Conservation (phyloP, 2,888 invertebrate genomes). For the Mechanitis mazaeus region DNA sequence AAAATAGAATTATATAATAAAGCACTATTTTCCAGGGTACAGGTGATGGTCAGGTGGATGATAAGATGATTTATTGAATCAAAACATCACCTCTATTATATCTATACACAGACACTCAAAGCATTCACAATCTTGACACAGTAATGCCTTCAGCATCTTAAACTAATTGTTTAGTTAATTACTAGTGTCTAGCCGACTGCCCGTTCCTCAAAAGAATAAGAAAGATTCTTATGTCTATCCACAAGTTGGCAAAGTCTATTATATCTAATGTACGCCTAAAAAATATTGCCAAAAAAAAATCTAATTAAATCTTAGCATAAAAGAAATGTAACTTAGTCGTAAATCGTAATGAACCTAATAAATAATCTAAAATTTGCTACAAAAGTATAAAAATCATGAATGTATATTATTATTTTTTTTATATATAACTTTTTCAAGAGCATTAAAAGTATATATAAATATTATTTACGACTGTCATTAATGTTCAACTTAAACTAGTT, state of each 20-base stretch:
- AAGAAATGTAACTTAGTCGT: too few species aligned
- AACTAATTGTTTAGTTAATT: slow-evolving; percentile 8
- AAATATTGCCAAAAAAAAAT: slow-evolving; percentile 19
- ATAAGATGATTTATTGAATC: background rate
- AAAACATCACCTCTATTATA: slow-evolving; percentile 20
- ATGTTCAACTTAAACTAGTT: slow-evolving; percentile 13
- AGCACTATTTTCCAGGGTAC: too few species aligned
- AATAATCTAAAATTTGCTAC: too few species aligned
- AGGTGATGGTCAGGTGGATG: too few species aligned
- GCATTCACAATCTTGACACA: slow-evolving; percentile 26
- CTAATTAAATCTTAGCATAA: slow-evolving; percentile 1
- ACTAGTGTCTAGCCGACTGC: slow-evolving; percentile 20
- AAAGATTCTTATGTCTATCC: slow-evolving; percentile 19
- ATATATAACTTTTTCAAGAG: too few species aligned
- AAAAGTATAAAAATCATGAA: too few species aligned
- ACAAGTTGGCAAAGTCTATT: slow-evolving; percentile 19
- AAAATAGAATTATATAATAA: slow-evolving; percentile 25
- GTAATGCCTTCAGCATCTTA: slow-evolving; percentile 28
- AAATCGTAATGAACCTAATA: too few species aligned
- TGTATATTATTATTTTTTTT: too few species aligned
- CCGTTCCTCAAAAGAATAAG: slow-evolving; percentile 22
- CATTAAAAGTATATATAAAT: background rate
- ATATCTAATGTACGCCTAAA: slow-evolving; percentile 15
- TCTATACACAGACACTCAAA: slow-evolving; percentile 22
- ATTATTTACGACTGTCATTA: slow-evolving; percentile 6